Base-by-base conservation (phyloP, 1,140 invertebrate species). In the Cotesia chilonis region DNA sequence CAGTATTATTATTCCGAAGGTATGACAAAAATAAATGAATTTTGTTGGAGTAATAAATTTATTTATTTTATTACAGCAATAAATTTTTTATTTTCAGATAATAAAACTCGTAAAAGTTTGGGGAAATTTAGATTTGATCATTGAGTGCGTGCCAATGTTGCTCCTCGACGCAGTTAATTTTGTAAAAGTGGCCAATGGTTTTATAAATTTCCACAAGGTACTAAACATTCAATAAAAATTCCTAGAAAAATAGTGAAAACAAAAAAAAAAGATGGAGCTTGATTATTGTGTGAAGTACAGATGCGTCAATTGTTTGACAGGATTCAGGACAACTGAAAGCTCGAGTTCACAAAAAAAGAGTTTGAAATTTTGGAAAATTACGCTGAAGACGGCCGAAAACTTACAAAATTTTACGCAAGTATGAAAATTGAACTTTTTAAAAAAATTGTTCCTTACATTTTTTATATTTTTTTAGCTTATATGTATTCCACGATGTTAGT, bases 101-200 rank as follows among this genome's bases (percentile, higher is more conserved):
- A 14, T 38, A 17, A 36, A 59, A 10, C 9, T 37, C n/a, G 57
- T 36, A 36, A 20, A 55, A n/a, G 52, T 67, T 28, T 35, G 41
- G 41, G 14, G 51, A 28, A 67, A 57, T 57, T 57, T 57, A n/a
- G 54, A 20, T 57, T 12, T 17, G 17, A 57, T 57, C 12, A n/a
- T 57, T 57, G 54, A 57, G n/a, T 57, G 54, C 54, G 5, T 57
- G 12, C 54, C 54, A 14, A 57, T 57, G n/a, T 20, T 57, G 5
- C n/a, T 57, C 7, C n/a, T 20, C 2, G n/a, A 57, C 54, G 17
- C 17, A 3, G 17, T 17, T 20, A 14, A 57, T 57, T 17, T 57
- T 57, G 54, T 20, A 6, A 57, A 57, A 20, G 54, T 57, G 2
- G 54, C n/a, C 12, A 57, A 57, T 57, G 54, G 41, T 47, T 47